A percentile compares a stretch with the other conserved stretches of the same genome.
These are phyloP conservation scores for Decapterus maruadsi DNA, from an alignment of 2,797 vertebrate species.

Conservation along the genomic window DNA sequence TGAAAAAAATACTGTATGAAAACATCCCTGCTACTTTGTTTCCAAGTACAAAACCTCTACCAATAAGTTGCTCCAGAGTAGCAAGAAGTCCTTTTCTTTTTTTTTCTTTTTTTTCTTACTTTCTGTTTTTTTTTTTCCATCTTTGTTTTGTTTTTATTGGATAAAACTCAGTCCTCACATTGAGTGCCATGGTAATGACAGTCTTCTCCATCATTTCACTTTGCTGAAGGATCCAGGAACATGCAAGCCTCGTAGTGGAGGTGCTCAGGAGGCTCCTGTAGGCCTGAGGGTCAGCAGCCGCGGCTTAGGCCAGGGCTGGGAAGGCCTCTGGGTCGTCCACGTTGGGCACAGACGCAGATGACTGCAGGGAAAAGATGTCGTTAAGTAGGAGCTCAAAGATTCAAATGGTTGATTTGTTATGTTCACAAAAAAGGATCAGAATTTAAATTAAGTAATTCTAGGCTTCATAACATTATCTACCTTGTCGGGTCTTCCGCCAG, in stretches of 20 bases:
- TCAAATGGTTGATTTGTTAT: not conserved
- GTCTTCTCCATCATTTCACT: conserved; percentile 92
- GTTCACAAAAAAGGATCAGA: not conserved
- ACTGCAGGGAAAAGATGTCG: conserved; percentile 79
- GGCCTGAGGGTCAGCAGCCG: conserved; percentile 85
- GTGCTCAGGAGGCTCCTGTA: conserved; percentile 89
- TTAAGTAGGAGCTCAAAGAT: conserved; percentile 39
- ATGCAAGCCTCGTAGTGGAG: conserved; percentile 99
- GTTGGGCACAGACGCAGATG: conserved; percentile 92
- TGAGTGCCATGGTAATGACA: conserved; percentile 97
- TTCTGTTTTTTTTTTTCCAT: conserved; percentile 81
- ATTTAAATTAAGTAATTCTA: no score
- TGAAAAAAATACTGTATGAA: conserved; percentile 99
- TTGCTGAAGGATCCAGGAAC: conserved; percentile 99
- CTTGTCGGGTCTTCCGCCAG: conserved; percentile 92
- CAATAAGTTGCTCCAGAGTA: conserved; percentile 98
- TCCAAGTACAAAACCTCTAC: conserved; percentile 99
- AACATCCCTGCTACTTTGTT: conserved; percentile 99
- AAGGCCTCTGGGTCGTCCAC: conserved; percentile 99
- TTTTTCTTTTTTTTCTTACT: conserved; percentile 80
- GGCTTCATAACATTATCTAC: conserved; percentile 71
- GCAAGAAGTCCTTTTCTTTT: conserved; percentile 98
- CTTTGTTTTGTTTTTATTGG: conserved; percentile 93
- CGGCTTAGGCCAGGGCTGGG: conserved; percentile 95
- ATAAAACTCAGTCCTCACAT: conserved; percentile 99